These are phyloP conservation scores for Hippopotamyrus pictus DNA, from an alignment of 2,797 vertebrate genomes.

Conservation along the genomic window DNA sequence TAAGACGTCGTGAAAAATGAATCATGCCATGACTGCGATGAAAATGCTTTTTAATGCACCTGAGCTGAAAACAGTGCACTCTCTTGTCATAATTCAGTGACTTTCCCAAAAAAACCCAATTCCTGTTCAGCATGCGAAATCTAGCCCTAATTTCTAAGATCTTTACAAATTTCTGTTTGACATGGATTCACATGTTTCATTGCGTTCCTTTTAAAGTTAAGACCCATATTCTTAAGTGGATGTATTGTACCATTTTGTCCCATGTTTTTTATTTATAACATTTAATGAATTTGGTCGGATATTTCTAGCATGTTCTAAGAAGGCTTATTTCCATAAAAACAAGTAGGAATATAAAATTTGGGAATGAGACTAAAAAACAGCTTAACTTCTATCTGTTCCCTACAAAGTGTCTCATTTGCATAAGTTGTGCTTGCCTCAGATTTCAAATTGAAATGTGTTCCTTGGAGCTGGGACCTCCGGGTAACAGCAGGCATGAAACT, in stretches of 20 bases:
- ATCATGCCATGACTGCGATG: neutral
- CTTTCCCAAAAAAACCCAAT: neutral
- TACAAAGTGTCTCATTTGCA: conserved; percentile 23
- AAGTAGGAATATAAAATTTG: conserved; percentile 17
- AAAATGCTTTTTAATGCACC: neutral
- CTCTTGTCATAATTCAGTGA: neutral
- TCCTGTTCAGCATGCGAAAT: neutral
- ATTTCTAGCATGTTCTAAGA: neutral
- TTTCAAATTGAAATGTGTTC: conserved; percentile 26
- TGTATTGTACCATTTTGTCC: neutral
- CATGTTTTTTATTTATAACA: neutral
- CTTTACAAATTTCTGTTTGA: neutral
- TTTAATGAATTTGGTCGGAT: neutral
- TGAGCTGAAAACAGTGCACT: neutral
- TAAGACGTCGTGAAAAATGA: neutral
- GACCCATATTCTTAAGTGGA: neutral
- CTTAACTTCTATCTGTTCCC: conserved; percentile 22
- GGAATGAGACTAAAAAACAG: conserved; percentile 11
- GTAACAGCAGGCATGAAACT: conserved; percentile 16
- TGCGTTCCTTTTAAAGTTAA: neutral
- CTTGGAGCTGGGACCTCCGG: conserved; percentile 20
- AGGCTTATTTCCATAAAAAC: conserved; percentile 12
- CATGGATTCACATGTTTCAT: neutral
- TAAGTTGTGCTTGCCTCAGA: conserved; percentile 23
- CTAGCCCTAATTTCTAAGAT: neutral